Base-by-base conservation (phyloP, 2,113 vertebrate species). In the Dicerorhinus sumatrensis region DNA sequence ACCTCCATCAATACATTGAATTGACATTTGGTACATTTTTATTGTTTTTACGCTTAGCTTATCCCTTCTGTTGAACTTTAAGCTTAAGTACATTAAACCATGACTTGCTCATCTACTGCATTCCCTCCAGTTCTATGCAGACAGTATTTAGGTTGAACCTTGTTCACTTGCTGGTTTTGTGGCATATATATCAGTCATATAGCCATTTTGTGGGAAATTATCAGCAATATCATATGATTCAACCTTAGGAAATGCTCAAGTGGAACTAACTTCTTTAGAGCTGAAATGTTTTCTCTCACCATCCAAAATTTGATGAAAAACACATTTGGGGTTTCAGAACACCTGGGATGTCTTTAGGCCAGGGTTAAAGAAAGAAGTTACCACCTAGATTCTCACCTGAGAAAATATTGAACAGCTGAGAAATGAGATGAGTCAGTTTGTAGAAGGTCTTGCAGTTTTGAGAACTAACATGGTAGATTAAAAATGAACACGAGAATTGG, bases 161-260 rank as follows among this genome's bases (percentile, higher is more conserved):
- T 16, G n/a, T 77, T 8, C 54, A 36, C 16, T 12, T 11, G 36
- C 36, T 65, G 10, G 54, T 63, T 20, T 39, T 27, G 12, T 39
- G 36, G 60, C 27, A 5, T 16, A 0, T 23, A 0, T 17, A 9
- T 23, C 10, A 20, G 36, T 12, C n/a, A 12, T 8, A 12, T 2
- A 21, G n/a, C 73, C 17, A 0, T 77, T 46, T 51, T n/a, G 48
- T n/a, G 54, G 72, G 39, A 14, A 1, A 1, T 2, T 70, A 18
- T 21, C 6, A 91, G 42, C 36, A 14, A 20, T 36, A 6, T 14
- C 39, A 0, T 21, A 0, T 16, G 77, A 54, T 17, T 63, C 36
- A 42, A 4, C 8, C 23, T 88, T 67, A 9, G 33, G 20, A 36
- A 12, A 33, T n/a, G 33, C 25, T 69, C 1, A 11, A 1, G 33